Base-by-base conservation (phyloP, 1,140 invertebrate genomes). In the Laupala kohalensis region DNA sequence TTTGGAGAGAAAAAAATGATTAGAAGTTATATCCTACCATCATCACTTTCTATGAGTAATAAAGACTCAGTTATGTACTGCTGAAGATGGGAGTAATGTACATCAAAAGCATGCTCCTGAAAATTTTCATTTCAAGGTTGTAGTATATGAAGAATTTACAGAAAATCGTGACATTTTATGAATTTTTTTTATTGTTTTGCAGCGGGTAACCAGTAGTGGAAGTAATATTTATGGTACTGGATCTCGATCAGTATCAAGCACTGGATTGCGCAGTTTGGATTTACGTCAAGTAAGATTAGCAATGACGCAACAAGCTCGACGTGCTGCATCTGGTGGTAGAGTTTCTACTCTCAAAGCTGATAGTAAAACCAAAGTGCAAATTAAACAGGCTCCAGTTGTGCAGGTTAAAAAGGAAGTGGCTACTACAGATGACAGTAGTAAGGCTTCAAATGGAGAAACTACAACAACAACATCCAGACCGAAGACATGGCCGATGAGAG, bases 261-360 rank as follows among this genome's bases (percentile, higher is more conserved):
- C 69, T 29, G 69, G 37, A 12, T 67, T 64, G 63, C 79, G 84
- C 25, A 85, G 77, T 71, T 78, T 86, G 72, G 85, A 86, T 77
- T 77, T 86, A 30, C 81, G 84, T 25, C 83, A 83, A 76, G 83
- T 86, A 2, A 86, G 86, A 76, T 79, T 86, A 77, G 84, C 80
- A n/a, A 86, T 86, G 63, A 82, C 84, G 15, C 84, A 85, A 63
- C 83, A 85, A 71, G 78, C 30, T 25, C 66, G 81, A 30, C 78
- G 79, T 15, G 71, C 67, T 24, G 71, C 71, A 3, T 72, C 71
- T 15, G 71, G 71, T 29, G 71, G 71, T 23, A 19, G 71, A 3
- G 71, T 72, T n/a, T 72, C 71, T 23, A 62, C 37, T n/a, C 25
- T 72, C 6, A 67, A 63, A 53, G 71, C 71, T 12, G 71, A 72